phyloP scores from a whole-genome alignment of 2,797 vertebrate species.

The Dipus sagitta region DNA sequence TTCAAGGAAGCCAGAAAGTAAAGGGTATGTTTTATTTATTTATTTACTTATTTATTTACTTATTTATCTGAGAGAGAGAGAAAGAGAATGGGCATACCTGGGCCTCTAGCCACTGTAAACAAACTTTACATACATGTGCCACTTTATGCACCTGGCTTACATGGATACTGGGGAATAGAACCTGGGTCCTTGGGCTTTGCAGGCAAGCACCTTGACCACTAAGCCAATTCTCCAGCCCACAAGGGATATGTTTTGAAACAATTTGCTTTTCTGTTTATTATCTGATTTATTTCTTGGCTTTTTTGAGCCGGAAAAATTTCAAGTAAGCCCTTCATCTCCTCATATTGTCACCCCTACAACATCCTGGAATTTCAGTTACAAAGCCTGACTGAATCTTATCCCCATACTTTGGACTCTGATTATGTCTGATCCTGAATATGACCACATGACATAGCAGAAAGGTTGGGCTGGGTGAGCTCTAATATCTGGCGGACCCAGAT shows the following conservation, averaged over 20 bases:
- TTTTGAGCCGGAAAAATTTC: not conserved
- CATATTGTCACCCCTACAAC: not conserved
- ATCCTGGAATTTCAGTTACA: conserved; percentile 7
- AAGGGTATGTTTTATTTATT: conserved; percentile 27
- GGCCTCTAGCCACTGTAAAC: too few relatives aligned
- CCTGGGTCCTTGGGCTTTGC: too few relatives aligned
- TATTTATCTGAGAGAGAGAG: too few relatives aligned
- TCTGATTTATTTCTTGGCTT: conserved; percentile 12
- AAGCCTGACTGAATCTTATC: not conserved
- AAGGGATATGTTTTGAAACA: not conserved
- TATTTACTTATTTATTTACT: too few relatives aligned
- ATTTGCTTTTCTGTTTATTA: not conserved
- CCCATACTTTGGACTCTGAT: not conserved
- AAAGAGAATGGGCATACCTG: too few relatives aligned
- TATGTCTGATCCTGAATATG: not conserved
- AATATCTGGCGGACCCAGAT: not conserved
- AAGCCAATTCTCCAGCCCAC: too few relatives aligned
- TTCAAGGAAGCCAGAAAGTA: conserved; percentile 11
- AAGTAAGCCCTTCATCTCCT: not conserved
- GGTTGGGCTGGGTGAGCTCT: not conserved
- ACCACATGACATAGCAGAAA: conserved; percentile 23
- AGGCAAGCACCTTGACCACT: too few relatives aligned
- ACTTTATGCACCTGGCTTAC: too few relatives aligned
- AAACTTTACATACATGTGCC: too few relatives aligned
- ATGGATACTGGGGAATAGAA: too few relatives aligned